Evolutionary conservation across 2,888 invertebrate genomes (phyloP), one percentile per base, ranked within the genome.

Genomic region (Quadroppia sp.): DNA sequence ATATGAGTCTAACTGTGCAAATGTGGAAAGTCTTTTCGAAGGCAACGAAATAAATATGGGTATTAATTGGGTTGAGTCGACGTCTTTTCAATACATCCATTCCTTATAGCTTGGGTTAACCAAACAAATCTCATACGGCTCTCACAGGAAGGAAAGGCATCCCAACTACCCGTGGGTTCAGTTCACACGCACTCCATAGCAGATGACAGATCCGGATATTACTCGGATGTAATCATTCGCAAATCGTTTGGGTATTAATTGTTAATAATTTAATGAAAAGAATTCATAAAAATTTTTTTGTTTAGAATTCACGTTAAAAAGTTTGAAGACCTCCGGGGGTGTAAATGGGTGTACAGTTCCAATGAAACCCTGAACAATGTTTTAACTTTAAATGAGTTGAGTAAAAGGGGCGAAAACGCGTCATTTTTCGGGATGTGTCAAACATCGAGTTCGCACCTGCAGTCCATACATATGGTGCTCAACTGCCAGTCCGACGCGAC

Each of bases 401-500:
- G 85, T 78, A 84, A 83, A 78, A 82, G 85, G 75, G 87, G 87
- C 75, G 87, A 87, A 82, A 87, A 87, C 82, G 85, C 87, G 11
- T 85, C 85, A 28, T 87, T 87, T 80, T 87, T 87, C 79, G 86
- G 87, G 81, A 86, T 86, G 71, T 79, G 84, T 77, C 79, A 86
- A 9, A 75, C 74, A 17, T 76, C 79, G 80, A 87, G 87, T 69
- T 87, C 87, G 70, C 88, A 88, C 81, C 82, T 87, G 78, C 84
- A 85, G 32, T 87, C 88, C 28, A 86, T 88, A 73, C 85, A 86
- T 81, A 86, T 87, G 86, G 86, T 88, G 25, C 80, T 87, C 75
- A 83, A 86, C 48, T 86, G 86, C 79, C 85, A 86, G 80, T 87
- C 86, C 13, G 87, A 87, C 75, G 87, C 86, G 81, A 87, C 88